A percentile compares a stretch with the other conserved stretches of the same genome.
Evolutionary conservation across 64 coral and sea anemone species (phyloP).

Genomic region (Montipora cactus): DNA sequence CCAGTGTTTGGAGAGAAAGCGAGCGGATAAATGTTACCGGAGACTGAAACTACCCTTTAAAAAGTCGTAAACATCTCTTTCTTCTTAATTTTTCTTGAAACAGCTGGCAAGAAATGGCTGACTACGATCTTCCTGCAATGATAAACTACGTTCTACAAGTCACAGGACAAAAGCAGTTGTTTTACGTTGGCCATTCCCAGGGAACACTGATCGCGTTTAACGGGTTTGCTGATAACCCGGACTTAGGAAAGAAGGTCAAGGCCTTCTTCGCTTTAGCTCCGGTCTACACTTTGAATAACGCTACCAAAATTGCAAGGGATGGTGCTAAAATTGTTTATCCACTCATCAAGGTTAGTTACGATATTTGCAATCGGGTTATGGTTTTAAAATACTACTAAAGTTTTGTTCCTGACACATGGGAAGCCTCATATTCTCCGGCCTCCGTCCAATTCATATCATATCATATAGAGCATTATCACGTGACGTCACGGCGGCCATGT

Average conservation of each 20-base stretch:
- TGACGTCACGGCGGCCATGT: too few relatives aligned
- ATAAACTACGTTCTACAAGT: slow-evolving; percentile 76
- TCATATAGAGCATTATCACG: too few relatives aligned
- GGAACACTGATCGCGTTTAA: slow-evolving; percentile 86
- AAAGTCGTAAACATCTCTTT: not conserved
- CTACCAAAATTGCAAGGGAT: slow-evolving; percentile 39
- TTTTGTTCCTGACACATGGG: too few relatives aligned
- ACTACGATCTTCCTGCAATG: slow-evolving; percentile 82
- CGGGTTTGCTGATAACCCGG: slow-evolving; percentile 64
- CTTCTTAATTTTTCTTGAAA: not conserved
- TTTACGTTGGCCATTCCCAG: slow-evolving; percentile 90
- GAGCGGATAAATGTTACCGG: too few relatives aligned
- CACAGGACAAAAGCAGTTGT: slow-evolving; percentile 74
- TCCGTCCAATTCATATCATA: too few relatives aligned
- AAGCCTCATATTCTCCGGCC: too few relatives aligned
- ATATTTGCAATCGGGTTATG: too few relatives aligned
- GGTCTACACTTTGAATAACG: slow-evolving; percentile 70
- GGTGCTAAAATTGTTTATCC: slow-evolving; percentile 41
- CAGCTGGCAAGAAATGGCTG: slow-evolving; percentile 68
- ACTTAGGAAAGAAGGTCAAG: slow-evolving; percentile 71
- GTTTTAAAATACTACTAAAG: too few relatives aligned
- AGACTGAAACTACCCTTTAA: too few relatives aligned
- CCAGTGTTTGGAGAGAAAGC: too few relatives aligned
- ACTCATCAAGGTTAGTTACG: slow-evolving; percentile 23
- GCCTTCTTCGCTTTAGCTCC: slow-evolving; percentile 83